Evolutionary conservation across 2,113 vertebrate genomes (phyloP), one percentile per base, ranked within the genome.

Genomic region (Sminthopsis crassicaudata): DNA sequence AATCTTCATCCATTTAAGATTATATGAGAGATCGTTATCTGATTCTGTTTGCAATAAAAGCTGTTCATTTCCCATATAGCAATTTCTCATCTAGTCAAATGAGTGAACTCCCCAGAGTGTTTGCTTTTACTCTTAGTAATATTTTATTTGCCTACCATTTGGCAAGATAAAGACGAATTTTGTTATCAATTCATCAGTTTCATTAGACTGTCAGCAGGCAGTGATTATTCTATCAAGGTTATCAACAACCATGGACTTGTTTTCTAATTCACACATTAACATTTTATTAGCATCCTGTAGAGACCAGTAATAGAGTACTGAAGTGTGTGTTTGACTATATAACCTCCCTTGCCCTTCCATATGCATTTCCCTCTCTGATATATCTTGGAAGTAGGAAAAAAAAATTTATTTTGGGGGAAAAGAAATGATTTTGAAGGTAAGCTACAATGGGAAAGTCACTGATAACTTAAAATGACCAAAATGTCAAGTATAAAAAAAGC

Each of bases 151-250:
- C 95, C 84, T 93, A 97, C 89, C 89, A 89, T 97, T 95, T 97
- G 97, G 97, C 95, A 95, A 95, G 91, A 25, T 14, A 94, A 93
- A 97, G 96, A 97, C 96, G 96, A 97, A 94, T 89, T 88, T 92
- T 97, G 94, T 92, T 95, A 46, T 93, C 95, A 54, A 90, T 98
- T 96, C 55, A 96, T 97, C 94, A 92, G 30, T 96, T 98, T 96
- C 96, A 96, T 98, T 95, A 98, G 36, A 91, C 95, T 98, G 67
- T 97, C 95, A 97, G 60, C 52, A 89, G 97, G 97, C 97, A 48
- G 93, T 97, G 95, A 96, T 98, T 97, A 96, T 89, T 97, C 94
- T 97, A 96, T 89, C 97, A 95, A 84, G 94, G 25, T 95, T 97
- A 96, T 97, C 96, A 96, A 94, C 91, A 96, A 93, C 93, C 94